phyloP scores from a whole-genome alignment of 2,888 invertebrate genomes.

The Chaitophorus viminalis region DNA sequence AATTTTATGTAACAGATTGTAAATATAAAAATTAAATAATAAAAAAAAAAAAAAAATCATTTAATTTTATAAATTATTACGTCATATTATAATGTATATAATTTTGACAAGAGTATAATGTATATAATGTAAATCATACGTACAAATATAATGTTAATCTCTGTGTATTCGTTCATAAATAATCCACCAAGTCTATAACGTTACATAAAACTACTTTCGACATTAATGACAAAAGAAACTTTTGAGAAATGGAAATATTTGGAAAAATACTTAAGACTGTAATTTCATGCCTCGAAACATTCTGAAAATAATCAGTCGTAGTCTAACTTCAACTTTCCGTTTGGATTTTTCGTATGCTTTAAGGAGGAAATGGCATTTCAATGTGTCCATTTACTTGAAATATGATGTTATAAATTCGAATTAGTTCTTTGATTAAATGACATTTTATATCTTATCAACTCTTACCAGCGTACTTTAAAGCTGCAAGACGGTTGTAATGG shows the following conservation, averaged over 20 bases:
- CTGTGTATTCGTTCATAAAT: background rate
- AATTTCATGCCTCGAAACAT: slow-evolving; percentile 52
- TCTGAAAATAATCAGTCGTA: slow-evolving; percentile 49
- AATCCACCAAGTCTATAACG: slow-evolving; percentile 9
- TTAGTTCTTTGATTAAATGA: slow-evolving; percentile 56
- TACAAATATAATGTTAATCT: slow-evolving; percentile 3
- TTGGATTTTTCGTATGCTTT: slow-evolving; percentile 20
- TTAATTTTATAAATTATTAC: no score
- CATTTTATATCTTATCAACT: slow-evolving; percentile 45
- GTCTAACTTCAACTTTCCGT: background rate
- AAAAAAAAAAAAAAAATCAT: no score
- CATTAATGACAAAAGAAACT: slow-evolving; percentile 44
- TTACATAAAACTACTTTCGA: slow-evolving; percentile 20
- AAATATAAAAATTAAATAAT: no score
- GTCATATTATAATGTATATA: no score
- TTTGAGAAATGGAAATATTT: slow-evolving; percentile 33
- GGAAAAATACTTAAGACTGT: slow-evolving; percentile 51
- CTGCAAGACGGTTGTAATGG: background rate
- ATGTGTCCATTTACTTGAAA: slow-evolving; percentile 50
- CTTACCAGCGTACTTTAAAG: slow-evolving; percentile 4
- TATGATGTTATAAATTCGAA: slow-evolving; percentile 59
- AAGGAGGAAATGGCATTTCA: slow-evolving; percentile 26
- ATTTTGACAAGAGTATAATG: background rate
- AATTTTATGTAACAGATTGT: no score
- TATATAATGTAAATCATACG: background rate